phyloP scores from a whole-genome alignment of 2,888 invertebrate genomes.

The Neoscelio sp. region DNA sequence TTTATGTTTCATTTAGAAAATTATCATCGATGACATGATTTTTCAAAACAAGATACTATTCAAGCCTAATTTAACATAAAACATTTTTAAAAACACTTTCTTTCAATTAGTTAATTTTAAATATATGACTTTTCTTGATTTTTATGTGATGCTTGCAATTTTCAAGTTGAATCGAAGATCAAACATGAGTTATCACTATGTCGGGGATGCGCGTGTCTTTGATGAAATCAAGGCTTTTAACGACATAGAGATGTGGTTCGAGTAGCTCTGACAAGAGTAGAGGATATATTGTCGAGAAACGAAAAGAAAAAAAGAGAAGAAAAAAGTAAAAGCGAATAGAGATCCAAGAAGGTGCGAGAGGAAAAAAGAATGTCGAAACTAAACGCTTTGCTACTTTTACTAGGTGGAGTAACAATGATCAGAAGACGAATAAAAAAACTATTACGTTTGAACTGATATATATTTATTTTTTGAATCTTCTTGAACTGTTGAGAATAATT shows the following conservation, averaged over 20 bases:
- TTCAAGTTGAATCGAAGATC: slow-evolving; percentile 53
- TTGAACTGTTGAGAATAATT: not conserved
- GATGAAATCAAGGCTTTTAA: slow-evolving; percentile 65
- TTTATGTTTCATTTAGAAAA: no score
- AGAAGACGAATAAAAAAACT: slow-evolving; percentile 41
- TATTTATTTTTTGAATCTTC: not conserved
- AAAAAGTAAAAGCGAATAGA: slow-evolving; percentile 39
- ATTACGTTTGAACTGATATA: not conserved
- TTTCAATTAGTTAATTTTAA: slow-evolving; percentile 10
- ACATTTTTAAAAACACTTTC: no score
- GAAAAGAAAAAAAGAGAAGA: slow-evolving; percentile 37
- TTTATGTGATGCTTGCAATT: slow-evolving; percentile 45
- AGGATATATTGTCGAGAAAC: slow-evolving; percentile 56
- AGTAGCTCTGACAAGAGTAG: slow-evolving; percentile 51
- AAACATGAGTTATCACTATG: slow-evolving; percentile 55
- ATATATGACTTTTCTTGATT: slow-evolving; percentile 38
- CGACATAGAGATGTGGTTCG: slow-evolving; percentile 58
- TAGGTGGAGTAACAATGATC: slow-evolving; percentile 64
- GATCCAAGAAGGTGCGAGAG: slow-evolving; percentile 15
- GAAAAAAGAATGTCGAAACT: slow-evolving; percentile 57
- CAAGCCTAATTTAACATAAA: no score
- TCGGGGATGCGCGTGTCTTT: slow-evolving; percentile 53
- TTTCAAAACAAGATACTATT: no score
- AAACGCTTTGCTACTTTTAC: slow-evolving; percentile 60
- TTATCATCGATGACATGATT: no score